Conservation (phyloP, 1,140 invertebrate species). For the Saxidomus purpurata region DNA sequence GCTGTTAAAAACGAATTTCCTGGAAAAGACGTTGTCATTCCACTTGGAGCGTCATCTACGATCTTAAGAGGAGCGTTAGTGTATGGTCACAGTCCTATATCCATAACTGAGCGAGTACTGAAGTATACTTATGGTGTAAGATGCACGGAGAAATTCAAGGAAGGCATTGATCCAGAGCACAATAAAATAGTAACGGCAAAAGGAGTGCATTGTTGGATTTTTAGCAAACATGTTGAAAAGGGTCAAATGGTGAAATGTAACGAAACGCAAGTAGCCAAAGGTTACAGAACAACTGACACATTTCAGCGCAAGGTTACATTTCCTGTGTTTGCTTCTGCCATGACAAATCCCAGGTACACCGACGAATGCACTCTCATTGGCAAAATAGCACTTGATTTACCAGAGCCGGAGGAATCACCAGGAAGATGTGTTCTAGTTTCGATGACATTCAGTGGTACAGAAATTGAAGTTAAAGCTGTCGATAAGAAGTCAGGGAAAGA, state of each 20-base stretch:
- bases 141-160: background rate
- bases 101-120: background rate
- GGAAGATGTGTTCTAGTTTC: background rate
- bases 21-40: background rate
- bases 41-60: background rate
- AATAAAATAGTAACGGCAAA: background rate
- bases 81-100: constrained; percentile 1
- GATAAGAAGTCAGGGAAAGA: constrained; percentile 2
- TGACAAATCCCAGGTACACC: background rate
- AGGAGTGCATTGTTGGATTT: background rate
- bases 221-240: constrained; percentile 25
- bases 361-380: constrained; percentile 5
- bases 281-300: background rate
- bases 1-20: background rate
- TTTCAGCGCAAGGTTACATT: background rate
- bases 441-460: constrained; percentile 28
- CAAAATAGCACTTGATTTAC: background rate
- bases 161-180: background rate
- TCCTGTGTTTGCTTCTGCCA: background rate
- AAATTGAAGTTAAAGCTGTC: background rate
- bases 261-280: background rate
- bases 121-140: constrained; percentile 34
- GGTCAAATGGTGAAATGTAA: background rate
- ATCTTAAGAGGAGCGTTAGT: constrained; percentile 17
- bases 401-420: background rate